phyloP scores from a whole-genome alignment of 2,797 vertebrate species.

The Artibeus lituratus region DNA sequence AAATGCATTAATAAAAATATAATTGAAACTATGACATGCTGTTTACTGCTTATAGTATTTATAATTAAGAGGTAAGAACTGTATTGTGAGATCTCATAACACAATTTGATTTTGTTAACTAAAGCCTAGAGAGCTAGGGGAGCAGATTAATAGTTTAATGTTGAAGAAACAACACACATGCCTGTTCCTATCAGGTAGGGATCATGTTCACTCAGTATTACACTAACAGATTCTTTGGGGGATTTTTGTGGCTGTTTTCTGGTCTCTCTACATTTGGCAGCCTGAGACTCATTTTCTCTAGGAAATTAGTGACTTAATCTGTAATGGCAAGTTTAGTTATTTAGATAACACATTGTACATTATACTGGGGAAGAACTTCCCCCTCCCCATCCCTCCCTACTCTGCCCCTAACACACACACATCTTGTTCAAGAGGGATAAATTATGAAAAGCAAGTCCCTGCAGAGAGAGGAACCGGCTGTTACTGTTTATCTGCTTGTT shows the following conservation, averaged over 20 bases:
- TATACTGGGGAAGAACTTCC: not conserved
- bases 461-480: conserved; percentile 45
- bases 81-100: not conserved
- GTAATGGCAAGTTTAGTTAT: not conserved
- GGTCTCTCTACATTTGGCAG: not conserved
- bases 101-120: not conserved
- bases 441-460: conserved; percentile 21
- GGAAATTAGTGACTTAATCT: not conserved
- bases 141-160: not conserved
- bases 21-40: not conserved
- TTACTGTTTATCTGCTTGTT: conserved; percentile 13
- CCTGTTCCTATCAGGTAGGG: not conserved
- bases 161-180: not conserved
- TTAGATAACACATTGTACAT: not conserved
- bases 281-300: not conserved
- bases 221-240: not conserved
- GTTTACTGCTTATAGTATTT: not conserved
- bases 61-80: not conserved
- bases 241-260: not conserved
- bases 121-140: not conserved
- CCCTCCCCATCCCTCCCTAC: not conserved
- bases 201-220: not conserved
- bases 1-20: not conserved
- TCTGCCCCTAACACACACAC: not conserved
- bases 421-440: conserved; percentile 33